A percentile compares a stretch with the other conserved stretches of the same genome.
These are phyloP conservation scores for Ceratoteleas bidentatus DNA, from an alignment of 1,140 invertebrate genomes.

Conservation along the genomic window DNA sequence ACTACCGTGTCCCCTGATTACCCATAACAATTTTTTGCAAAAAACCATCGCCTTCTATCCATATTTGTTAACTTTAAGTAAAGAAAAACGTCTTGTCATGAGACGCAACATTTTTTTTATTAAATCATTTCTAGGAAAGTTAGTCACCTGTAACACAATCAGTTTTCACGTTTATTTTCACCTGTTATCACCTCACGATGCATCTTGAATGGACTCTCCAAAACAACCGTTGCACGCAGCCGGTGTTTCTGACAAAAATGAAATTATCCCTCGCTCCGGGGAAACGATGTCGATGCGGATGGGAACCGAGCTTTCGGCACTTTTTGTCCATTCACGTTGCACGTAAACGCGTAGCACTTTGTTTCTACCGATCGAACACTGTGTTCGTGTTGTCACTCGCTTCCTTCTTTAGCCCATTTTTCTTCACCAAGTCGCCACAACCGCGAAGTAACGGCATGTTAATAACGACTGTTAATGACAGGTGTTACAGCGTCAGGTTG, in stretches of 20 bases:
- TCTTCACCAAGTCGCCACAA: slow-evolving; percentile 11
- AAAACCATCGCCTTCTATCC: too few species aligned
- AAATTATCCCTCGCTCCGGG: slow-evolving; percentile 21
- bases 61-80: too few species aligned
- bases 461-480: slow-evolving; percentile 76
- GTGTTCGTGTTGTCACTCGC: slow-evolving; percentile 7
- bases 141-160: not conserved
- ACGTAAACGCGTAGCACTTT: slow-evolving; percentile 46
- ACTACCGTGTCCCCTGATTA: too few species aligned
- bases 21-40: too few species aligned
- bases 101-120: too few species aligned
- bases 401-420: too few species aligned
- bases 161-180: slow-evolving; percentile 24
- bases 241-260: slow-evolving; percentile 28
- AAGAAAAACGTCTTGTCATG: too few species aligned
- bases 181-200: slow-evolving; percentile 31
- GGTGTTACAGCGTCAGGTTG: too few species aligned
- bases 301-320: slow-evolving; percentile 31
- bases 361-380: slow-evolving; percentile 53
- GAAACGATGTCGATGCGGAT: slow-evolving; percentile 31
- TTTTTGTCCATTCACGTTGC: slow-evolving; percentile 45
- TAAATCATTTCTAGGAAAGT: too few species aligned
- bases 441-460: slow-evolving; percentile 74
- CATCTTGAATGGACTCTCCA: slow-evolving; percentile 14
- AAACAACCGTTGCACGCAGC: slow-evolving; percentile 36